Evolutionary conservation across 2,888 invertebrate genomes (phyloP).

Genomic region (Serripes groenlandicus): DNA sequence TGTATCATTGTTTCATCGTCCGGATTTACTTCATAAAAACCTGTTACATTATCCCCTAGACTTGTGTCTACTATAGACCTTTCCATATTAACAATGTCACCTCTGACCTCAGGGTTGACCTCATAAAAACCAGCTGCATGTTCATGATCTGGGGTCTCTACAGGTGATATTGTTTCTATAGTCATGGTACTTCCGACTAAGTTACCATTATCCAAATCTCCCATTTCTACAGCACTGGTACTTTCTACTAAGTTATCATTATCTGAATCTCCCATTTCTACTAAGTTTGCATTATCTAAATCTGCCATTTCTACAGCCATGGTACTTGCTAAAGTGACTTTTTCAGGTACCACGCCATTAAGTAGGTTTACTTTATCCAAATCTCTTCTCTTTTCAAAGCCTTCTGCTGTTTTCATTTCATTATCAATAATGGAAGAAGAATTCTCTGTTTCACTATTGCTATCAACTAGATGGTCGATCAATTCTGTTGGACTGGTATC

Average conservation of each 20-base stretch:
- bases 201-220: no score
- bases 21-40: conserved; percentile 58
- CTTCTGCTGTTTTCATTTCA: neutral
- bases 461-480: neutral
- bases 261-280: neutral
- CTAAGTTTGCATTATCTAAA: neutral
- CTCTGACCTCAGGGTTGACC: conserved; percentile 48
- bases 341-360: neutral
- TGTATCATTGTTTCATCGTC: conserved; percentile 19
- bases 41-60: conserved; percentile 55
- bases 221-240: neutral
- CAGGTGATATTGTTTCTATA: conserved; percentile 45
- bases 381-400: neutral
- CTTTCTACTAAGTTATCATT: neutral
- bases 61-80: conserved; percentile 41
- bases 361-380: neutral
- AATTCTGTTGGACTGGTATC: conserved; percentile 12
- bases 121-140: conserved; percentile 61
- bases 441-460: neutral
- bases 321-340: neutral
- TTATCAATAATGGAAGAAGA: neutral
- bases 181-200: conserved; percentile 54
- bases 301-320: neutral
- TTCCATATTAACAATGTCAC: neutral
- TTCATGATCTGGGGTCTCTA: conserved; percentile 57